Conservation (phyloP, 1,140 invertebrate genomes). For the Lethrus apterus region DNA sequence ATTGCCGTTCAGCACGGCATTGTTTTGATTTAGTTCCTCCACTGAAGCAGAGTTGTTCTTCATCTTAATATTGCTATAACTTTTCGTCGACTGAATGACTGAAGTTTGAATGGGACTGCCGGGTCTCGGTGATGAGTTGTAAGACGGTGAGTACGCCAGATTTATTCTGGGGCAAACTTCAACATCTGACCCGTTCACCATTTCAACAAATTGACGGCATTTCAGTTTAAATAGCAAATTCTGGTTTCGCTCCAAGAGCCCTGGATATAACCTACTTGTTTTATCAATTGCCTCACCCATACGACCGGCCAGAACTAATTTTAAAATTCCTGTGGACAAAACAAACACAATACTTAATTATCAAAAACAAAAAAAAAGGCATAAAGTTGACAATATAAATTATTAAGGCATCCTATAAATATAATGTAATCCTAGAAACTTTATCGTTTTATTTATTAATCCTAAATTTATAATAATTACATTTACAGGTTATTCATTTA, state of each 20-base stretch:
- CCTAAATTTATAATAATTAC: no score
- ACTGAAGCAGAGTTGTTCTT: slow-evolving; percentile 19
- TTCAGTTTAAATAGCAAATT: slow-evolving; percentile 92
- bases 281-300: slow-evolving; percentile 93
- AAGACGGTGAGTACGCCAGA: slow-evolving; percentile 22
- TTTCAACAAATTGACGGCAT: slow-evolving; percentile 96
- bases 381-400: no score
- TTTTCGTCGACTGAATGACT: slow-evolving; percentile 67
- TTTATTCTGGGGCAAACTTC: slow-evolving; percentile 47
- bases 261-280: slow-evolving; percentile 83
- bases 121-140: slow-evolving; percentile 39
- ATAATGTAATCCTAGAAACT: no score
- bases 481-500: no score
- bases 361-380: slow-evolving; percentile 3
- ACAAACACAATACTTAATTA: slow-evolving; percentile 27
- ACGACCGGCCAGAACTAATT: slow-evolving; percentile 81
- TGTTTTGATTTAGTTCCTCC: slow-evolving; percentile 37
- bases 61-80: slow-evolving; percentile 48
- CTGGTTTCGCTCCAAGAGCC: slow-evolving; percentile 79
- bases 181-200: slow-evolving; percentile 78
- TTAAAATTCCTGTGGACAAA: slow-evolving; percentile 79
- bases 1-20: slow-evolving; percentile 47
- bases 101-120: slow-evolving; percentile 56
- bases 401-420: no score
- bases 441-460: no score